Evolutionary conservation across 2,113 vertebrate species (phyloP).

Genomic region (Melanerpes formicivorus): DNA sequence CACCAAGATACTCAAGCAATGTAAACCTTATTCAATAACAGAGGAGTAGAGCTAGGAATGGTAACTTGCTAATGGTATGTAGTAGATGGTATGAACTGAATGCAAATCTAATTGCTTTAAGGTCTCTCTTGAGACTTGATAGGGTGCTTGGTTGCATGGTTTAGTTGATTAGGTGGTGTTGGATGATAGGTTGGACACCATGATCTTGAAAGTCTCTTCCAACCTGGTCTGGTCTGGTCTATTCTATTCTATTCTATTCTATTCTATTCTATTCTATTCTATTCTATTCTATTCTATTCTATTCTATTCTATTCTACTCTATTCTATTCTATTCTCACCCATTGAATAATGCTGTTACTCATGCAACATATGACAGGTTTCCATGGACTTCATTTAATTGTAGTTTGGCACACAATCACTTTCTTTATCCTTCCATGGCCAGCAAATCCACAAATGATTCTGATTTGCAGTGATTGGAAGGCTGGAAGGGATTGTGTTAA

Average conservation of each 20-base stretch:
- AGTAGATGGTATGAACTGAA: neutral
- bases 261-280: too few relatives aligned
- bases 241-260: too few relatives aligned
- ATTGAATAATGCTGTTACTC: neutral
- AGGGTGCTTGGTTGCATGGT: too few relatives aligned
- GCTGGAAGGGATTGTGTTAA: neutral
- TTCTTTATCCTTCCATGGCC: neutral
- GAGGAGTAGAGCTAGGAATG: neutral
- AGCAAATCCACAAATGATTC: neutral
- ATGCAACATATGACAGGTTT: neutral
- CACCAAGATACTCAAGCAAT: neutral
- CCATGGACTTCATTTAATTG: neutral
- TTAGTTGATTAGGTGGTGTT: too few relatives aligned
- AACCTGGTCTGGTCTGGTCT: too few relatives aligned
- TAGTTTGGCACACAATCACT: neutral
- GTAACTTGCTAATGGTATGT: neutral
- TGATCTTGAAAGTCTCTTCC: too few relatives aligned
- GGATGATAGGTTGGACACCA: too few relatives aligned
- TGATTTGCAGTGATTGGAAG: neutral
- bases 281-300: too few relatives aligned
- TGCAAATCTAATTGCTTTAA: neutral
- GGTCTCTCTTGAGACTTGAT: neutral
- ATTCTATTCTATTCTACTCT: too few relatives aligned
- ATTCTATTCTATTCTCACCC: too few relatives aligned
- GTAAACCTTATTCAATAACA: neutral